Percentiles rank a stretch among this genome's conserved stretches.
These are phyloP conservation scores for Willowsia nigromaculata DNA, from an alignment of 2,888 invertebrate genomes.

Conservation along the genomic window DNA sequence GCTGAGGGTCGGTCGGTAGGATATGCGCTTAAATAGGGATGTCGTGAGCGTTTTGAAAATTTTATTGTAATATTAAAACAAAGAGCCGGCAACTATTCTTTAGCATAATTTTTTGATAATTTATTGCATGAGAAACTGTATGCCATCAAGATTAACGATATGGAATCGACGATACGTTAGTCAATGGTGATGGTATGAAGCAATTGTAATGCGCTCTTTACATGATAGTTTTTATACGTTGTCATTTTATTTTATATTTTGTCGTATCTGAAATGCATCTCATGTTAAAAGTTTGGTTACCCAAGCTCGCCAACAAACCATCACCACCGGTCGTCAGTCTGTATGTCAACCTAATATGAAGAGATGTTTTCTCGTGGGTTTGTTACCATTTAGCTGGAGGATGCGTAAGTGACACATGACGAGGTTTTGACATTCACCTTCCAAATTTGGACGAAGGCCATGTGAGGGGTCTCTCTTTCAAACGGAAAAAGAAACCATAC, in stretches of 20 bases:
- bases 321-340: background rate
- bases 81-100: background rate
- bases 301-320: background rate
- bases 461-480: slow-evolving; percentile 73
- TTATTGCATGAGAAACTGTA: background rate
- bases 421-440: slow-evolving; percentile 78
- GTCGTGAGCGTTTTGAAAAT: background rate
- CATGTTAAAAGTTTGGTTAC: background rate
- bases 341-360: slow-evolving; percentile 47
- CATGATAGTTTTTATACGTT: background rate
- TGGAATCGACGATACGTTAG: background rate
- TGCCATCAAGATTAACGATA: slow-evolving; percentile 7
- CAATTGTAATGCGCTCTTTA: background rate
- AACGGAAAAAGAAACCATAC: slow-evolving; percentile 49
- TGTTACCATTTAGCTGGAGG: slow-evolving; percentile 54
- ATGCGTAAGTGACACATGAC: slow-evolving; percentile 77
- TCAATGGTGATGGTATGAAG: background rate
- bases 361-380: slow-evolving; percentile 49
- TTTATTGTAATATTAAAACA: background rate
- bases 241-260: slow-evolving; percentile 13
- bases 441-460: slow-evolving; percentile 77
- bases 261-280: background rate
- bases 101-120: background rate
- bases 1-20: background rate
- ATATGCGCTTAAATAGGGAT: no score